Evolutionary conservation across 2,113 vertebrate species (phyloP).

Genomic region (Brienomyrus longianalis): DNA sequence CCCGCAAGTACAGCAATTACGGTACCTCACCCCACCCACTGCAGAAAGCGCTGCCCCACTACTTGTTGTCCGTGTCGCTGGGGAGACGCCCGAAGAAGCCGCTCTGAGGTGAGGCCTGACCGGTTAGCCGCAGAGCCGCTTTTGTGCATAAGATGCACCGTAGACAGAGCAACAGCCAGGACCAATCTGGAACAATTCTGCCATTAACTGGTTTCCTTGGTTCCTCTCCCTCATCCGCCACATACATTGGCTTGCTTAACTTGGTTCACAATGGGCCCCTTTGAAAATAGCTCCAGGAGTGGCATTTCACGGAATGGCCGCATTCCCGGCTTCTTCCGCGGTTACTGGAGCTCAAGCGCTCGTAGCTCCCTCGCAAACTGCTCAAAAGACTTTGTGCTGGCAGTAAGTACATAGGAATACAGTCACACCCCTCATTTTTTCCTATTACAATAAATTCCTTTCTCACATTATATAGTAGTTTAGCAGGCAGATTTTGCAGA

Average conservation of each 20-base stretch:
- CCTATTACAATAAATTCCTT: neutral
- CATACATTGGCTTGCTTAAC: neutral
- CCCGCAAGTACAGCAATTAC: slow-evolving; percentile 2
- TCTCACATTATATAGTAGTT: neutral
- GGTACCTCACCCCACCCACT: neutral
- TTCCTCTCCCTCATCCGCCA: neutral
- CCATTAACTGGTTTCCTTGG: slow-evolving; percentile 8
- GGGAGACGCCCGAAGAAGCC: neutral
- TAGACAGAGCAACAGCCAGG: neutral
- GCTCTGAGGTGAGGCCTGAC: neutral
- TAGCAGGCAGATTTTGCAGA: neutral
- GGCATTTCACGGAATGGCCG: neutral
- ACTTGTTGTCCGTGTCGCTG: slow-evolving; percentile 14
- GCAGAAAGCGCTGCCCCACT: neutral
- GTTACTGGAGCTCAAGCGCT: neutral
- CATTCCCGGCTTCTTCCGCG: neutral
- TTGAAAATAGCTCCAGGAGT: neutral
- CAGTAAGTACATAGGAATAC: neutral
- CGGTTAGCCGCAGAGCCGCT: slow-evolving; percentile 13
- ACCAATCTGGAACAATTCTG: neutral
- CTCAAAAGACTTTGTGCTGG: neutral
- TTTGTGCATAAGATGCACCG: neutral
- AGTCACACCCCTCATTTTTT: neutral
- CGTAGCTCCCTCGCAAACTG: neutral
- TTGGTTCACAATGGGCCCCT: neutral